Evolutionary conservation across 2,113 vertebrate species (phyloP), one percentile per base, ranked within the genome.

Genomic region (Romanogobio albipinnatus): DNA sequence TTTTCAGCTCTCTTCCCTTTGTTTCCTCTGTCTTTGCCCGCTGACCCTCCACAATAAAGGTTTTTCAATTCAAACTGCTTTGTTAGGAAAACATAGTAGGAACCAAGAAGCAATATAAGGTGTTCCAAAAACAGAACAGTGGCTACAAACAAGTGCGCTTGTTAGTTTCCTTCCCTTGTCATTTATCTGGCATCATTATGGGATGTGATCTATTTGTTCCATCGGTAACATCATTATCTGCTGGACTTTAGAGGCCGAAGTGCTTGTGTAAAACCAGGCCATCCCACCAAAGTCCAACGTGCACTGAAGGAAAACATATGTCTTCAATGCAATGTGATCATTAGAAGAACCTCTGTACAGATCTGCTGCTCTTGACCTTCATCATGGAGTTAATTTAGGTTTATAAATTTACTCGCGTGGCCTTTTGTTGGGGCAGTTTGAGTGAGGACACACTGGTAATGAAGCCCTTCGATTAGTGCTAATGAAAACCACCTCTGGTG

Each of bases 281-380:
- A 45, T n/a, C 33, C 45, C 58, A 66, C 64, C 68, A 53, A 80
- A 73, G 76, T 68, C 58, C 76, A 73, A 61, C 45, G 29, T 5
- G 2, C 1, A 3, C 43, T 36, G 26, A 26, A 33, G 66, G 43
- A 81, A 81, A 86, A 66, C 84, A 82, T 81, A 86, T 43, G 78
- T 81, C 78, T 81, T 66, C 24, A 33, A 53, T 39, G 22, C 29
- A 43, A 47, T 29, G 47, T 58, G 76, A 78, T 80, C 82, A 84
- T 87, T 87, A 87, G 71, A 75, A 66, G 36, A 39, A 58, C 66
- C 66, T 84, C 82, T 45, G 58, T 79, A 62, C 82, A 73, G 76
- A 78, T 76, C 68, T 75, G 76, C 76, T 26, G 70, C 45, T 73
- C 77, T 84, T 87, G 86, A 87, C 83, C 77, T 87, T 87, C 86